Base-by-base conservation (phyloP, 1,140 invertebrate genomes). In the Drosophila seguyi region DNA sequence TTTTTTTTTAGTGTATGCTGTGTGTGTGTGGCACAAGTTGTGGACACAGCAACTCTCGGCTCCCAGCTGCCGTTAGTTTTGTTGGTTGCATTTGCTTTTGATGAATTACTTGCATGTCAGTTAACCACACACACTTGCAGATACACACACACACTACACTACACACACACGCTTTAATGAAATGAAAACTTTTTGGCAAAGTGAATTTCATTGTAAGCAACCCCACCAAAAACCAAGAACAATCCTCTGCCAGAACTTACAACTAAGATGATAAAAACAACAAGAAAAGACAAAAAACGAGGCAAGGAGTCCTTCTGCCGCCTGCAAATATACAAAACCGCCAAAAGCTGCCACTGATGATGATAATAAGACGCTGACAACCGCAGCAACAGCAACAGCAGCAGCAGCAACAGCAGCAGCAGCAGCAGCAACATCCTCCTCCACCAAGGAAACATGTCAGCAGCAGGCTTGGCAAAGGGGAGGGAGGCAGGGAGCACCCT, bases 101-200 rank as follows among this genome's bases (percentile, higher is more conserved):
- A 88, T 88, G 85, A 88, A 88, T 73, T 73, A 73, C 69, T 73
- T 73, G 69, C 67, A 73, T 73, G 69, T 73, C 69, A 73, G 69
- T 72, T 59, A 73, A 73, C 69, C 69, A 50, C 69, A 72, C 65
- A 71, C 66, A 69, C 38, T 36, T 1, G 29, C 34, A 38, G 18
- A 48, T 44, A 60, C 45, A 65, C 41, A 20, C 60, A 75, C 57
- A 53, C 39, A 56, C 75, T 6, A 39, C 60, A 65, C 57, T 58
- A 56, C 75, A 44, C 57, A 65, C 61, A 53, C 39, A 45, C 50
- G 34, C 90, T 85, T 90, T 90, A 90, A 90, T 90, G 85, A 90
- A 90, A 90, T 90, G 80, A 90, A 90, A 90, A 90, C 85, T 90
- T 90, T 90, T 90, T 81, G 85, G 85, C 85, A 90, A 90, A 90